Evolutionary conservation across 92 coral and sea anemone species (phyloP).

Genomic region (Paramuricea clavata): DNA sequence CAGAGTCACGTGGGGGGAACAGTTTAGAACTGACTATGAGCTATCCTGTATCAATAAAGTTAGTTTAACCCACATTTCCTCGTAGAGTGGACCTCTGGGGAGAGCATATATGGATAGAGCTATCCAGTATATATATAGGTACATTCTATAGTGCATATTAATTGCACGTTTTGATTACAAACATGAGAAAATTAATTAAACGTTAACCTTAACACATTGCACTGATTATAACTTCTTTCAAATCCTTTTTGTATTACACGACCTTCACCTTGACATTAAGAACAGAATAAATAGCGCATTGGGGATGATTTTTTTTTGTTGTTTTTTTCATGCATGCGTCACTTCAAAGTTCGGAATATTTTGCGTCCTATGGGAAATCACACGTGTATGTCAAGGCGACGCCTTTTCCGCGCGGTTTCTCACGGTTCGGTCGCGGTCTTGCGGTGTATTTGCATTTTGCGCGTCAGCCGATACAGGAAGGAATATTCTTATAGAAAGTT

Average conservation of each 20-base stretch:
- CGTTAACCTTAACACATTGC: not conserved
- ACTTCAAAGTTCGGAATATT: not conserved
- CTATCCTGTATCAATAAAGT: too few relatives aligned
- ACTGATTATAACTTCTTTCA: not conserved
- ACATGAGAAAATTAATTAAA: not conserved
- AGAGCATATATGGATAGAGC: not conserved
- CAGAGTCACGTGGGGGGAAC: too few relatives aligned
- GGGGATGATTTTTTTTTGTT: not conserved
- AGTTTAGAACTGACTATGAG: too few relatives aligned
- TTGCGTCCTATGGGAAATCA: not conserved
- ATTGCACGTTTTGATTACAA: too few relatives aligned
- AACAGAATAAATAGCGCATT: not conserved
- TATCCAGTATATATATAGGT: not conserved
- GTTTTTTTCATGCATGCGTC: not conserved
- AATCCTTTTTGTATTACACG: not conserved
- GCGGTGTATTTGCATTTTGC: not conserved
- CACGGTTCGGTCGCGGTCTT: slow-evolving; percentile 6
- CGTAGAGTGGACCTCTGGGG: too few relatives aligned
- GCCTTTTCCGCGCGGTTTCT: slow-evolving; percentile 14
- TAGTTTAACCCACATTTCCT: too few relatives aligned
- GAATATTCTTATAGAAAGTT: not conserved
- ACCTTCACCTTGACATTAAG: not conserved
- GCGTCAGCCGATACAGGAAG: slow-evolving; percentile 5
- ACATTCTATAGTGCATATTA: too few relatives aligned
- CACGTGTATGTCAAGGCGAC: not conserved